Conservation (phyloP, 2,888 invertebrate genomes). For the Autographa pulchrina region DNA sequence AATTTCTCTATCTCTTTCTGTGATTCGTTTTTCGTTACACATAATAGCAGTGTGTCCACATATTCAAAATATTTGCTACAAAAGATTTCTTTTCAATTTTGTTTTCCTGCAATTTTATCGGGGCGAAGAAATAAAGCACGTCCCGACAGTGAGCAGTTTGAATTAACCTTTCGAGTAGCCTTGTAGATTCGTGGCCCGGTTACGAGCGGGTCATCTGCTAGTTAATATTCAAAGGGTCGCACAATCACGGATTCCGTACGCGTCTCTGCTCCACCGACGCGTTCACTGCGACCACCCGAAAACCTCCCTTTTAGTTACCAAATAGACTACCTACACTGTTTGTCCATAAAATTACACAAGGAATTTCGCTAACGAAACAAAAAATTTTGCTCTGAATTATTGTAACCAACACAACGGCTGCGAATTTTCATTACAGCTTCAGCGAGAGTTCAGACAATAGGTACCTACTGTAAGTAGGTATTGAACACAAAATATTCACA, state of each 20-base stretch:
- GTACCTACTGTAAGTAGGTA: slow-evolving; percentile 34
- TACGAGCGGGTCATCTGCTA: slow-evolving; percentile 83
- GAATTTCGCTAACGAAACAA: slow-evolving; percentile 53
- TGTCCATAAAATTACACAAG: slow-evolving; percentile 55
- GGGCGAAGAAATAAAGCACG: slow-evolving; percentile 68
- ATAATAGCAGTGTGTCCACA: neutral
- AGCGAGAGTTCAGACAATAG: slow-evolving; percentile 63
- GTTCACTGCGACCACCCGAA: slow-evolving; percentile 66
- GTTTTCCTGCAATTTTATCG: slow-evolving; percentile 63
- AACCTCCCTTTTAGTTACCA: slow-evolving; percentile 73
- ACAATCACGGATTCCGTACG: slow-evolving; percentile 83
- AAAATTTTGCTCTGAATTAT: slow-evolving; percentile 37
- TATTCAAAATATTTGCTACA: slow-evolving; percentile 18
- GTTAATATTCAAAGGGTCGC: slow-evolving; percentile 88
- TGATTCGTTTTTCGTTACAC: neutral
- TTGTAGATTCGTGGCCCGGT: slow-evolving; percentile 79
- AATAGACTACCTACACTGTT: slow-evolving; percentile 68
- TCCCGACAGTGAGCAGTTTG: slow-evolving; percentile 72
- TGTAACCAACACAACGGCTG: slow-evolving; percentile 31
- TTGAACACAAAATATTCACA: slow-evolving; percentile 45
- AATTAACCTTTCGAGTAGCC: slow-evolving; percentile 80
- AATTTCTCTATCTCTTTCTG: no score
- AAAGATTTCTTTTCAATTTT: slow-evolving; percentile 63
- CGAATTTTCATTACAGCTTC: slow-evolving; percentile 59
- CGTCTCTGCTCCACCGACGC: slow-evolving; percentile 74